Evolutionary conservation across 2,888 invertebrate genomes (phyloP).

Genomic region (Limnephilus rhombicus): DNA sequence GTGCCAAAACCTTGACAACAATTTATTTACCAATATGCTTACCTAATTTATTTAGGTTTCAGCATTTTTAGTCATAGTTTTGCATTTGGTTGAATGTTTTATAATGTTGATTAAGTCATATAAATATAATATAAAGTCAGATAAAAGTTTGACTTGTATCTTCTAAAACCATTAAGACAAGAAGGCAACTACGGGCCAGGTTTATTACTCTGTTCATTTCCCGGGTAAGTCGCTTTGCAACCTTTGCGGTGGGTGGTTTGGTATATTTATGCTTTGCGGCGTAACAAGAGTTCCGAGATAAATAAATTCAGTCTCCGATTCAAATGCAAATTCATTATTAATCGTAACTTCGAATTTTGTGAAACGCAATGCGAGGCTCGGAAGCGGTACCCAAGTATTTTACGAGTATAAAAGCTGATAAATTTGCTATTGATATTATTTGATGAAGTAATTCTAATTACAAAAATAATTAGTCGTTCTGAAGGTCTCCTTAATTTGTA

Average conservation of each 20-base stretch:
- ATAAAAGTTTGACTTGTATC: background rate
- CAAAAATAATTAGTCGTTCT: too few relatives aligned
- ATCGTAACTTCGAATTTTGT: too few relatives aligned
- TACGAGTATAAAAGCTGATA: background rate
- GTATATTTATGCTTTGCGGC: background rate
- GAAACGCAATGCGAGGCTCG: too few relatives aligned
- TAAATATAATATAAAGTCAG: background rate
- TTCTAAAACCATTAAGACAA: background rate
- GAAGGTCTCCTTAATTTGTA: too few relatives aligned
- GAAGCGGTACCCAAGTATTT: background rate
- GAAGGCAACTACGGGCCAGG: background rate
- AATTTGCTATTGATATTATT: background rate
- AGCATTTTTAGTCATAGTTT: too few relatives aligned
- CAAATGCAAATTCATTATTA: background rate
- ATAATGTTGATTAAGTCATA: background rate
- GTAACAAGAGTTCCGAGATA: background rate
- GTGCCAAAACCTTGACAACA: too few relatives aligned
- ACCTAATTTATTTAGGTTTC: too few relatives aligned
- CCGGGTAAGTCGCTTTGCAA: background rate
- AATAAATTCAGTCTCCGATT: background rate
- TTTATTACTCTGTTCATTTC: background rate
- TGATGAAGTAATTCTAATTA: too few relatives aligned
- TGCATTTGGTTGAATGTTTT: background rate
- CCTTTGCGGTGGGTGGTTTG: background rate
- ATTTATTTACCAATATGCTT: too few relatives aligned